phyloP scores from a whole-genome alignment of 2,888 invertebrate genomes.

The Tryphoninae sp. region DNA sequence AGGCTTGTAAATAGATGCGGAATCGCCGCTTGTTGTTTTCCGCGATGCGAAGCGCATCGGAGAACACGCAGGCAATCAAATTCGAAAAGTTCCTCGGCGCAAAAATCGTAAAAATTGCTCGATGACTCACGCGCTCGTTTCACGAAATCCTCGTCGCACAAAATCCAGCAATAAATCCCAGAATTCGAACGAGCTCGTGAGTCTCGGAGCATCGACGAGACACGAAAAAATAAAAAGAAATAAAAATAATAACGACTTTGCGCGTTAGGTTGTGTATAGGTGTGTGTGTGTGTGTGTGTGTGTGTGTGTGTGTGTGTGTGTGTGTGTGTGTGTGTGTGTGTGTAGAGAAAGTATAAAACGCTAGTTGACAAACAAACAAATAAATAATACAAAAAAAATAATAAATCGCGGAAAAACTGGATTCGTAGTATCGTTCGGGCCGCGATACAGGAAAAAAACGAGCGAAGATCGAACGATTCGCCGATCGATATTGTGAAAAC shows the following conservation, averaged over 20 bases:
- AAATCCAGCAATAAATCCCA: conserved; percentile 22
- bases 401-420: not conserved
- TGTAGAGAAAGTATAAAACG: conserved; percentile 46
- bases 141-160: not conserved
- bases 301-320: conserved; percentile 48
- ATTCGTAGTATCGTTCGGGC: conserved; percentile 42
- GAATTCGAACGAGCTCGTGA: conserved; percentile 32
- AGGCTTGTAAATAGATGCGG: conserved; percentile 55
- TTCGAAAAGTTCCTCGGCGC: not conserved
- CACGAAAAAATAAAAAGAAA: not conserved
- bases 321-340: conserved; percentile 38
- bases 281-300: conserved; percentile 33
- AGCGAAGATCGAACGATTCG: conserved; percentile 9
- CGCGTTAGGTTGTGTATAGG: conserved; percentile 50
- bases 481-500: conserved; percentile 35
- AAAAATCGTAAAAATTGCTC: not conserved
- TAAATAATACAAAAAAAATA: not conserved
- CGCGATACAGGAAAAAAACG: conserved; percentile 8
- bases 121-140: not conserved
- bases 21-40: conserved; percentile 30
- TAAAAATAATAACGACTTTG: conserved; percentile 21
- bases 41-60: conserved; percentile 5
- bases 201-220: conserved; percentile 7
- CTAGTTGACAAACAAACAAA: conserved; percentile 30
- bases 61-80: not conserved